Percentiles rank a stretch among this genome's conserved stretches.
Conservation (phyloP, 1,140 invertebrate species). For the Diploscapter pachys region DNA sequence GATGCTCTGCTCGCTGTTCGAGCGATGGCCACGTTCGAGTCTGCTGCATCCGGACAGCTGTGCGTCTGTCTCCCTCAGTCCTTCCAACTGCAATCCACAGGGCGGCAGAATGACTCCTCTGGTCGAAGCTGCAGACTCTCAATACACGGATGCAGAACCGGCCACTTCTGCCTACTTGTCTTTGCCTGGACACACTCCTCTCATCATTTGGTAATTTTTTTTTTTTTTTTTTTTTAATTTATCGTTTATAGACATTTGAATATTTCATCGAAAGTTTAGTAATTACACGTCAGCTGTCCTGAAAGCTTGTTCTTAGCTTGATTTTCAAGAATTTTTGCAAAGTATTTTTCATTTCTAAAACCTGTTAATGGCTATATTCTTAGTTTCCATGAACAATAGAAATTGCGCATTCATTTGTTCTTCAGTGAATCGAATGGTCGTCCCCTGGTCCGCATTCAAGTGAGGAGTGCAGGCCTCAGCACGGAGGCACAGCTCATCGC, state of each 20-base stretch:
- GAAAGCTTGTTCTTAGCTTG: too few species aligned
- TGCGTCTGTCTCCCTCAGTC: constrained; percentile 25
- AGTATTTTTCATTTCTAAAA: too few species aligned
- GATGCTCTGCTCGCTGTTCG: constrained; percentile 85
- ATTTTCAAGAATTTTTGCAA: too few species aligned
- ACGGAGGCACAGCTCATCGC: constrained; percentile 85
- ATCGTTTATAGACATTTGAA: constrained; percentile 16
- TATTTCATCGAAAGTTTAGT: too few species aligned
- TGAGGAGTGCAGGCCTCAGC: constrained; percentile 88
- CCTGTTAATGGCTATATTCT: not conserved
- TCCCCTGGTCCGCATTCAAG: constrained; percentile 82
- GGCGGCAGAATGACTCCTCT: too few species aligned
- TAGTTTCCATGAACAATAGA: constrained; percentile 9
- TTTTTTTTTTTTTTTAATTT: constrained; percentile 33
- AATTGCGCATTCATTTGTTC: constrained; percentile 28
- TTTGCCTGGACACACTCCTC: constrained; percentile 88
- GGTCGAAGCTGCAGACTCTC: too few species aligned
- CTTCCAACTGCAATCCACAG: too few species aligned
- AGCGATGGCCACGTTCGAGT: constrained; percentile 79
- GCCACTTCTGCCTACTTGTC: constrained; percentile 81
- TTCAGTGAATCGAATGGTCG: constrained; percentile 86
- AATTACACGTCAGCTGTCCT: too few species aligned
- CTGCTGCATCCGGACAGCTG: constrained; percentile 56
- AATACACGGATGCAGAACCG: constrained; percentile 21
- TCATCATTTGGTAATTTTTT: constrained; percentile 80